Evolutionary conservation across 1,140 invertebrate species (phyloP).

Genomic region (Drosophila watanabei): DNA sequence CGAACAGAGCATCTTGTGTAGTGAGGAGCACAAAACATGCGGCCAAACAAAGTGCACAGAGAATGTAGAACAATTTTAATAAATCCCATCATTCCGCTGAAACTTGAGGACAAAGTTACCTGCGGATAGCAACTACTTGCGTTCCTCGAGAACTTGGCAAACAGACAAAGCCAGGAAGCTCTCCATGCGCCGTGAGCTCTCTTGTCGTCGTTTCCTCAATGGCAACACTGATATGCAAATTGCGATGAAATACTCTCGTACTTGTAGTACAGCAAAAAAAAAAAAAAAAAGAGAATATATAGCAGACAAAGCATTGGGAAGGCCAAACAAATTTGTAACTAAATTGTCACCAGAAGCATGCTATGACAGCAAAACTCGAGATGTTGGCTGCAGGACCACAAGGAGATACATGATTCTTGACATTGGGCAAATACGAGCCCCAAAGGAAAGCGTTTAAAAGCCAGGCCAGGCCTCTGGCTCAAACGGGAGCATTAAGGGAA

Average conservation of each 20-base stretch:
- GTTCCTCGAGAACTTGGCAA: conserved; percentile 35
- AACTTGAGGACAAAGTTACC: conserved; percentile 40
- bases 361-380: conserved; percentile 59
- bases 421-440: conserved; percentile 16
- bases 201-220: conserved; percentile 51
- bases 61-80: conserved; percentile 53
- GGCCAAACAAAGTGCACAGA: conserved; percentile 26
- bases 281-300: conserved; percentile 22
- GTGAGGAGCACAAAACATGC: conserved; percentile 24
- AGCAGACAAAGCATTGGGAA: conserved; percentile 40
- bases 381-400: conserved; percentile 20
- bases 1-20: conserved; percentile 10
- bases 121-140: conserved; percentile 40
- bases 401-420: conserved; percentile 27
- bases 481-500: neutral
- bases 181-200: conserved; percentile 24
- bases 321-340: conserved; percentile 71
- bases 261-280: conserved; percentile 14
- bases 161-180: conserved; percentile 40
- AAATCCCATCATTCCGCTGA: conserved; percentile 44
- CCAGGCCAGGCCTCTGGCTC: neutral
- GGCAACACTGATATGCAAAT: conserved; percentile 77
- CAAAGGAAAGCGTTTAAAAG: conserved; percentile 19
- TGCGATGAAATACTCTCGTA: conserved; percentile 44
- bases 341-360: conserved; percentile 63